Evolutionary conservation across 2,797 vertebrate genomes (phyloP), one percentile per base, ranked within the genome.

Genomic region (Sebastes minor): DNA sequence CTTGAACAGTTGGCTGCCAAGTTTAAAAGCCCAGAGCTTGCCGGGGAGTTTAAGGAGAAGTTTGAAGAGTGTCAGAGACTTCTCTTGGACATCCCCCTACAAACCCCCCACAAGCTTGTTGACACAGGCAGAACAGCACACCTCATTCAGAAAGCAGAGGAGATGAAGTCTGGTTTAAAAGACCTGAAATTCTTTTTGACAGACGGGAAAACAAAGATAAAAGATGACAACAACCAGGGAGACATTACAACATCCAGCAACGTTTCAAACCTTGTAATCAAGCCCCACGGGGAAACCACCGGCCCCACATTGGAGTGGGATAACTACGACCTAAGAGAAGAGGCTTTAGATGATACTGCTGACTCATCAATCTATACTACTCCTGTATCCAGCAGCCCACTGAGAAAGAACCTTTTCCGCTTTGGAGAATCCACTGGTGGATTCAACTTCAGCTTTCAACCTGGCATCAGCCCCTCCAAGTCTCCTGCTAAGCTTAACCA

Each of bases 401-500:
- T 97, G 30, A 96, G 96, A 57, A 97, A 99, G 90, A 98, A 97
- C 78, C 95, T 99, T 18, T 99, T 99, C 78, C 96, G 97, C 52
- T 99, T 99, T 86, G 99, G 99, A 10, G 98, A 99, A 89, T 97
- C 98, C 56, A 96, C 97, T 28, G 77, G 95, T 60, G 97, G 97
- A 2, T 99, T 99, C 92, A 99, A 91, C 89, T 99, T 99, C 84
- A 98, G 96, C 87, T 99, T 99, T 89, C 98, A 99, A 82, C 99
- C 99, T 83, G 96, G 96, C 61, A 94, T 98, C 77, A 99, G 98
- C 89, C 97, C 98, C 2, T 97, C 97, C 16, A 99, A 99, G 88
- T 99, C 98, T 82, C 98, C 98, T 68, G 94, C 97, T 35, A 98
- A 97, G 76, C 93, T 97, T 67, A 99, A 99, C 90, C 97, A 97